A percentile compares a stretch with the other conserved stretches of the same genome.
phyloP scores from a whole-genome alignment of 1,140 invertebrate genomes.

The Zaprionus ornatus region DNA sequence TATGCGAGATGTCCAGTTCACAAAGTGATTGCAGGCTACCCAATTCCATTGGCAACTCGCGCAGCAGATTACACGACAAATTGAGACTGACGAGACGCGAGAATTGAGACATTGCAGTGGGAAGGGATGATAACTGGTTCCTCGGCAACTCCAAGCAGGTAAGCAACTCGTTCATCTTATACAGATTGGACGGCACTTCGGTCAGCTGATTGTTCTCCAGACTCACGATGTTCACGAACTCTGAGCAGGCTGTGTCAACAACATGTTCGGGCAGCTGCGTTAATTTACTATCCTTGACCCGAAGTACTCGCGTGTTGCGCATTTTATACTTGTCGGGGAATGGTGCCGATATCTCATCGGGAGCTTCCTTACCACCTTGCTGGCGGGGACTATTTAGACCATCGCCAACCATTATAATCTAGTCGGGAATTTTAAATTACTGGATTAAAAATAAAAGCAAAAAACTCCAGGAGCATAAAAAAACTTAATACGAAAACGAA shows the following conservation, averaged over 20 bases:
- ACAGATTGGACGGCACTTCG: constrained; percentile 39
- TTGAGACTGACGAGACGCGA: constrained; percentile 32
- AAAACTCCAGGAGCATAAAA: constrained; percentile 17
- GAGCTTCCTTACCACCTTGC: constrained; percentile 38
- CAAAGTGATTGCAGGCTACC: constrained; percentile 32
- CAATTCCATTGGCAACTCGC: constrained; percentile 54
- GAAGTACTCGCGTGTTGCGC: constrained; percentile 46
- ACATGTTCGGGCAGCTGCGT: constrained; percentile 39
- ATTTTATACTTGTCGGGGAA: constrained; percentile 62
- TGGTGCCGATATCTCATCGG: neutral
- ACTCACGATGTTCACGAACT: constrained; percentile 48
- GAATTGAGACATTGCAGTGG: constrained; percentile 56
- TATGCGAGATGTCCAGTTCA: constrained; percentile 56
- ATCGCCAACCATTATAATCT: constrained; percentile 46
- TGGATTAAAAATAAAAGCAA: neutral
- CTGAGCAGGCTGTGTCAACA: constrained; percentile 40
- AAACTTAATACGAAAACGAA: constrained; percentile 6
- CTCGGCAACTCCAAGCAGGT: constrained; percentile 37
- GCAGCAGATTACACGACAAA: constrained; percentile 50
- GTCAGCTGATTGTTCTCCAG: constrained; percentile 43
- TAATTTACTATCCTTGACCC: constrained; percentile 10
- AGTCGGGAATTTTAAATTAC: neutral
- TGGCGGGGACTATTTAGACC: constrained; percentile 61
- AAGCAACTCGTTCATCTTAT: constrained; percentile 37
- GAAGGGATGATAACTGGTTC: constrained; percentile 49